Evolutionary conservation across 2,888 invertebrate species (phyloP).

Genomic region (Xestia ashworthii): DNA sequence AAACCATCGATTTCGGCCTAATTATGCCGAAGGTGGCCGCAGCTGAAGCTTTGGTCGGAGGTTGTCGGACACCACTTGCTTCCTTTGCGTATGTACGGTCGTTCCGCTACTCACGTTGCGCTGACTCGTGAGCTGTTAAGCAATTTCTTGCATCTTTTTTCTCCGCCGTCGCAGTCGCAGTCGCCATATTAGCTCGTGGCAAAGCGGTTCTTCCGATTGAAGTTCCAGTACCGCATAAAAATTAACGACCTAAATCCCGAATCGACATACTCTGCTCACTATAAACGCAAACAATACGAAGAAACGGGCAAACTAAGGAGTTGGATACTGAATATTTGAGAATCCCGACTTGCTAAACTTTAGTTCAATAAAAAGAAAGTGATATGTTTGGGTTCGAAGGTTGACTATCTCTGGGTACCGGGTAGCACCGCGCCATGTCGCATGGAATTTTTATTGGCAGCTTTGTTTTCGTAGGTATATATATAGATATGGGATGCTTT

Average conservation of each 20-base stretch:
- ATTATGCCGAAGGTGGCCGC: background rate
- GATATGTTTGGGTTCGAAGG: slow-evolving; percentile 42
- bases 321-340: slow-evolving; percentile 49
- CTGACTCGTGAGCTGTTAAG: too few relatives aligned
- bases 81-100: background rate
- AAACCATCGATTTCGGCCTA: background rate
- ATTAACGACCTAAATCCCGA: slow-evolving; percentile 9
- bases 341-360: slow-evolving; percentile 36
- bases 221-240: slow-evolving; percentile 13
- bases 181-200: background rate
- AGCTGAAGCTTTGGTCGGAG: background rate
- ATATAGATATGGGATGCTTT: too few relatives aligned
- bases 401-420: slow-evolving; percentile 16
- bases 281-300: slow-evolving; percentile 26
- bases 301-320: slow-evolving; percentile 29
- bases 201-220: background rate
- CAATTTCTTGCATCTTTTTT: background rate
- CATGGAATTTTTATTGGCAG: slow-evolving; percentile 42
- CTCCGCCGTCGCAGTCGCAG: background rate
- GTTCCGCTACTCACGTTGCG: background rate
- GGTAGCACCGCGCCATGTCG: background rate
- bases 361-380: slow-evolving; percentile 52
- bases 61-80: background rate
- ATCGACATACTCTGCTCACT: slow-evolving; percentile 28
- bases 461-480: slow-evolving; percentile 36